These are phyloP conservation scores for Sebastes paucispinis DNA, from an alignment of 2,797 vertebrate species.

Conservation along the genomic window DNA sequence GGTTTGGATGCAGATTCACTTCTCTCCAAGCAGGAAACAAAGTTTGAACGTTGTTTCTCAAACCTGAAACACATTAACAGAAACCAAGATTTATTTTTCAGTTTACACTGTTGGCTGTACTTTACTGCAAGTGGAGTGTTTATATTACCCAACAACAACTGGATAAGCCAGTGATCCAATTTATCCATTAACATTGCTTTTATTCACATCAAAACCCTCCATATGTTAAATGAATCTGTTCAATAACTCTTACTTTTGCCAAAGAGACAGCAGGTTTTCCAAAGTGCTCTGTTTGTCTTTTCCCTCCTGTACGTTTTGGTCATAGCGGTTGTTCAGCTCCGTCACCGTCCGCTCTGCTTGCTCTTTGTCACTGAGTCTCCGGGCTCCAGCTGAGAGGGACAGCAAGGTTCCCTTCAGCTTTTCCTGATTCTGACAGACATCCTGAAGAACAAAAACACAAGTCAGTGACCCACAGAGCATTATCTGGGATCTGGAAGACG, in stretches of 20 bases:
- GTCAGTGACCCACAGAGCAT: conserved; percentile 1
- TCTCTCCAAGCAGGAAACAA: conserved; percentile 88
- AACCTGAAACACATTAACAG: conserved; percentile 77
- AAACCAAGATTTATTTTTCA: not conserved
- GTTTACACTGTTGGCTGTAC: not conserved
- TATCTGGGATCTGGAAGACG: not conserved
- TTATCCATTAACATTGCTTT: not conserved
- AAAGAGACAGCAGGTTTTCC: conserved; percentile 87
- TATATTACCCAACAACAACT: not conserved
- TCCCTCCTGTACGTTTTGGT: conserved; percentile 72
- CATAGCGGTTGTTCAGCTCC: conserved; percentile 80
- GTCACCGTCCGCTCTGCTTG: conserved; percentile 77
- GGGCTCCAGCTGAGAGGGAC: conserved; percentile 82
- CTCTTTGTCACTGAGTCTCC: conserved; percentile 83
- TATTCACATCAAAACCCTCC: not conserved
- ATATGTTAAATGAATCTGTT: not conserved
- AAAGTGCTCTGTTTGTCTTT: conserved; percentile 86
- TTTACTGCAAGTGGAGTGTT: not conserved
- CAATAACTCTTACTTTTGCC: conserved; percentile 87
- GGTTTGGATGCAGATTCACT: conserved; percentile 82
- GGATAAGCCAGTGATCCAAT: not conserved
- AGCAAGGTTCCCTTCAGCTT: conserved; percentile 82
- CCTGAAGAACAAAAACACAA: conserved; percentile 76
- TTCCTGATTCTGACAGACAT: conserved; percentile 88
- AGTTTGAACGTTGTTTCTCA: conserved; percentile 89